Evolutionary conservation across 2,888 invertebrate genomes (phyloP).

Genomic region (Harpalus rufipes): DNA sequence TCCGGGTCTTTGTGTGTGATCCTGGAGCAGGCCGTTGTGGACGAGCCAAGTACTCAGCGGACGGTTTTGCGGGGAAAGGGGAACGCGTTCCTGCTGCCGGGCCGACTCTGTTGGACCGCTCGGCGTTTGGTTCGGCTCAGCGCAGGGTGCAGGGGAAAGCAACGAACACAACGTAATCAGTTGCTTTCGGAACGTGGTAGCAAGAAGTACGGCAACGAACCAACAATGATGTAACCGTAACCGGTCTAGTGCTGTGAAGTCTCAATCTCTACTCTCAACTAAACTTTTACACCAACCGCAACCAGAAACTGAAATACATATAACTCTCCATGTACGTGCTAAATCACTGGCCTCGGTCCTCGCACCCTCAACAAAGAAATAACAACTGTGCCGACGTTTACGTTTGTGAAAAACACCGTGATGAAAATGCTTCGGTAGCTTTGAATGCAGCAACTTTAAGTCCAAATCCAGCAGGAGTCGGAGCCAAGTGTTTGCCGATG

Average conservation of each 20-base stretch:
- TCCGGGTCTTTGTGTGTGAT: slow-evolving; percentile 34
- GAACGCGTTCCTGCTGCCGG: slow-evolving; percentile 10
- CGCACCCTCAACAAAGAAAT: slow-evolving; percentile 56
- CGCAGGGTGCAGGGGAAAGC: slow-evolving; percentile 56
- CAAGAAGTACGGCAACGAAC: slow-evolving; percentile 39
- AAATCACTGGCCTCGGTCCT: slow-evolving; percentile 59
- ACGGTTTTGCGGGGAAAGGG: slow-evolving; percentile 16
- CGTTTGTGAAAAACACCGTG: slow-evolving; percentile 60
- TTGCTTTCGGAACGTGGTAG: slow-evolving; percentile 57
- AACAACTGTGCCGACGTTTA: slow-evolving; percentile 43
- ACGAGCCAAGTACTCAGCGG: slow-evolving; percentile 28
- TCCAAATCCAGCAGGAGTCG: slow-evolving; percentile 43
- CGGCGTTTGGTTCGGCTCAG: not conserved
- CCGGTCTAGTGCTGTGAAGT: slow-evolving; percentile 63
- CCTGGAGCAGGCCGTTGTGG: not conserved
- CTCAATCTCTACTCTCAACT: slow-evolving; percentile 23
- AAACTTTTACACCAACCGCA: not conserved
- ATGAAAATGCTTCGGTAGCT: slow-evolving; percentile 42
- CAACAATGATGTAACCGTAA: slow-evolving; percentile 65
- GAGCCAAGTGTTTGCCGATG: slow-evolving; percentile 32
- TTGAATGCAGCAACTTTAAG: slow-evolving; percentile 19
- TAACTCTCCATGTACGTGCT: slow-evolving; percentile 63
- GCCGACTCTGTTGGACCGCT: slow-evolving; percentile 28
- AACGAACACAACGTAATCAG: slow-evolving; percentile 54
- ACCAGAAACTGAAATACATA: slow-evolving; percentile 7